phyloP scores from a whole-genome alignment of 2,797 vertebrate genomes.

The Sebastes kiyomatsui region DNA sequence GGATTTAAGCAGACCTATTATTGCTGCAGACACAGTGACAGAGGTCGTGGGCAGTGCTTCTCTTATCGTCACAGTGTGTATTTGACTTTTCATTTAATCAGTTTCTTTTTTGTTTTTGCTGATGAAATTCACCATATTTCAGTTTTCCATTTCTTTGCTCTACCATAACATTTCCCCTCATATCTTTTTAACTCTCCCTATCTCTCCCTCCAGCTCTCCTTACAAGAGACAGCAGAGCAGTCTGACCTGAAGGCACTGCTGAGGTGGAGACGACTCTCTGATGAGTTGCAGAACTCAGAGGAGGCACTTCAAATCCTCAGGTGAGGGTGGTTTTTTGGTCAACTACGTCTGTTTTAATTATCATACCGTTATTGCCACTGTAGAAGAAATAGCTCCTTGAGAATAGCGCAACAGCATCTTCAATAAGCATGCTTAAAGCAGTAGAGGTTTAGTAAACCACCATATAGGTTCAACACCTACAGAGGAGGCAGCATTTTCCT shows the following conservation, averaged over 20 bases:
- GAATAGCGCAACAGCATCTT: neutral
- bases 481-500: neutral
- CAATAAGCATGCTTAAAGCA: neutral
- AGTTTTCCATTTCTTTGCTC: neutral
- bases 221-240: constrained; percentile 80
- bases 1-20: neutral
- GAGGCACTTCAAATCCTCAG: constrained; percentile 94
- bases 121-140: neutral
- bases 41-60: neutral
- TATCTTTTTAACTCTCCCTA: neutral
- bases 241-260: constrained; percentile 89
- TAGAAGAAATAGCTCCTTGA: neutral
- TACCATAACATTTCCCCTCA: neutral
- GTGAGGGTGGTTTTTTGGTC: constrained; percentile 71
- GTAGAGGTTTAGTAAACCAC: neutral
- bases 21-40: constrained; percentile 6
- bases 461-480: neutral
- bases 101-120: neutral
- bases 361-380: neutral
- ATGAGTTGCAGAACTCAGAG: constrained; percentile 90
- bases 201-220: constrained; percentile 79
- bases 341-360: neutral
- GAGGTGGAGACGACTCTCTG: constrained; percentile 89
- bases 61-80: neutral
- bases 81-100: neutral